Percentiles rank a stretch among this genome's conserved stretches.
Evolutionary conservation across 1,140 invertebrate species (phyloP).

Genomic region (Steinernema feltiae): DNA sequence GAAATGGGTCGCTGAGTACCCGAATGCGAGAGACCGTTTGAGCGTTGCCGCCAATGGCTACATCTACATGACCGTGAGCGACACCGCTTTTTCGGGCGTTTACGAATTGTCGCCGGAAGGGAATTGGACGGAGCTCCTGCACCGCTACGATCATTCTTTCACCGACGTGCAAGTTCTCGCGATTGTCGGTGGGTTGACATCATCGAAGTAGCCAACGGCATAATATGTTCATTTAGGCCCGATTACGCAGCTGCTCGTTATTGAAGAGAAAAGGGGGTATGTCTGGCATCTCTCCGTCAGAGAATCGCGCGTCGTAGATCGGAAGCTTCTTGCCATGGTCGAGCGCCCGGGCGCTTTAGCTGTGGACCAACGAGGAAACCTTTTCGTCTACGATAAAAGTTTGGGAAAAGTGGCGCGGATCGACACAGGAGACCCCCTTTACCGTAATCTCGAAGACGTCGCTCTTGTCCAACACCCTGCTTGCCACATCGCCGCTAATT

Average conservation of each 20-base stretch:
- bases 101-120: conserved; percentile 30
- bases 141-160: conserved; percentile 3
- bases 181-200: neutral
- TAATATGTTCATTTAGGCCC: conserved; percentile 24
- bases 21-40: conserved; percentile 23
- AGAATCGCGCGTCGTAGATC: conserved; percentile 30
- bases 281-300: conserved; percentile 26
- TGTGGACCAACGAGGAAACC: conserved; percentile 27
- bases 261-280: conserved; percentile 31
- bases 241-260: conserved; percentile 30
- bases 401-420: conserved; percentile 17
- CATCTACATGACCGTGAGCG: conserved; percentile 30
- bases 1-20: conserved; percentile 24
- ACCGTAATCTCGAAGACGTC: conserved; percentile 16
- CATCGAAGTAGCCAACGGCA: neutral
- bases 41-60: conserved; percentile 26
- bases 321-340: conserved; percentile 33
- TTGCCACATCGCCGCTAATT: conserved; percentile 15
- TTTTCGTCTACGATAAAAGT: conserved; percentile 12
- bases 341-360: conserved; percentile 34
- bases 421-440: conserved; percentile 22
- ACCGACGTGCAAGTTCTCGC: conserved; percentile 7
- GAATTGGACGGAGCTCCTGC: conserved; percentile 31
- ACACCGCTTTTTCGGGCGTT: conserved; percentile 28
- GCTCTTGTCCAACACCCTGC: conserved; percentile 2